A percentile compares a stretch with the other conserved stretches of the same genome.
phyloP scores from a whole-genome alignment of 2,797 vertebrate species.

The Gephyroberyx darwinii region DNA sequence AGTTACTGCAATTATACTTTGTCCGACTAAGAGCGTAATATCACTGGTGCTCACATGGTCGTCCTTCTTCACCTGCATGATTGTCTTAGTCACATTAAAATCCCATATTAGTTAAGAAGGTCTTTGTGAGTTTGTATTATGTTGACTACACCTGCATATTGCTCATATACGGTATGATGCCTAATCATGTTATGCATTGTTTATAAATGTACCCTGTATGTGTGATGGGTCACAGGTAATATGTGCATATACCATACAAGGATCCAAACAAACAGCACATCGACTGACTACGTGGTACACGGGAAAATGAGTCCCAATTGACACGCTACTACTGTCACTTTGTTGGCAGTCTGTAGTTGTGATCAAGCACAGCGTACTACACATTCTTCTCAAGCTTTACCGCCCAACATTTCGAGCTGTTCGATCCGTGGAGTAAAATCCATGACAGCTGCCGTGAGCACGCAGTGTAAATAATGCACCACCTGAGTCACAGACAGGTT shows the following conservation, averaged over 20 bases:
- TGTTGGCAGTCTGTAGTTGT: conserved; percentile 30
- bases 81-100: conserved; percentile 9
- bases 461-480: conserved; percentile 77
- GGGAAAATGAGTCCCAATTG: conserved; percentile 20
- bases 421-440: conserved; percentile 66
- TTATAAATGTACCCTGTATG: conserved; percentile 11
- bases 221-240: neutral
- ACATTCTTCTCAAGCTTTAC: conserved; percentile 53
- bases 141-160: neutral
- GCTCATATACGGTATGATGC: neutral
- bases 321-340: conserved; percentile 24
- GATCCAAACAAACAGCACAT: conserved; percentile 14
- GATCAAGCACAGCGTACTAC: conserved; percentile 32
- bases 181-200: neutral
- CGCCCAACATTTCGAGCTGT: conserved; percentile 54
- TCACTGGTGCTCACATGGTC: conserved; percentile 9
- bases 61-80: conserved; percentile 30
- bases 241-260: neutral
- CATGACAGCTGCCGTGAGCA: conserved; percentile 72
- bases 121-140: no score
- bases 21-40: neutral
- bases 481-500: conserved; percentile 59
- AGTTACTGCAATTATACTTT: conserved; percentile 2
- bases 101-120: neutral
- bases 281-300: neutral